phyloP scores from a whole-genome alignment of 2,888 invertebrate species.

The Salticus scenicus region DNA sequence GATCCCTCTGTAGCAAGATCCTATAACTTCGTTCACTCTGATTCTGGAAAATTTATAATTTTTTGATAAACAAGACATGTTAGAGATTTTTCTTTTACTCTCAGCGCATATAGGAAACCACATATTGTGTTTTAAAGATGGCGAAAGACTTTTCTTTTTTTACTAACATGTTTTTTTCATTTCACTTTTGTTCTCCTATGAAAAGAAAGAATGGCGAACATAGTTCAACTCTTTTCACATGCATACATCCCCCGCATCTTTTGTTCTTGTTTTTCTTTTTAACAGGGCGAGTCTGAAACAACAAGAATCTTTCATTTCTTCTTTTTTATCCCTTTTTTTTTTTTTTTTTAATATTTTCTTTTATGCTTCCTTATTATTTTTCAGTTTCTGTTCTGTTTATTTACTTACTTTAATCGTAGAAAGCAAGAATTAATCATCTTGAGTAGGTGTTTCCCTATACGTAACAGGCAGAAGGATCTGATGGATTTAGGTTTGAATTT shows the following conservation, averaged over 20 bases:
- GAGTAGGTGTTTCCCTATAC: too few species aligned
- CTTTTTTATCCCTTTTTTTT: neutral
- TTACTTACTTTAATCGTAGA: too few species aligned
- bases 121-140: conserved; percentile 2
- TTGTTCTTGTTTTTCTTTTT: neutral
- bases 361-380: too few species aligned
- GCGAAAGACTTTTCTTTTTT: neutral
- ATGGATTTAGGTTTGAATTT: too few species aligned
- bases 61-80: conserved; percentile 4
- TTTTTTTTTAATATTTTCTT: neutral
- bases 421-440: too few species aligned
- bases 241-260: conserved; percentile 2
- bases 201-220: neutral
- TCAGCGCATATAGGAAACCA: neutral
- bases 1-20: too few species aligned
- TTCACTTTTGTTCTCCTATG: neutral
- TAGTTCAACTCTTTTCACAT: neutral
- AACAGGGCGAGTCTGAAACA: neutral
- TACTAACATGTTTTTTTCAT: too few species aligned
- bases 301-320: too few species aligned
- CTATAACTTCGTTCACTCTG: neutral
- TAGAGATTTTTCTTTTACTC: neutral
- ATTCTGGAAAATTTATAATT: neutral
- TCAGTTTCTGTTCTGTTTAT: too few species aligned
- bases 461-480: too few species aligned